Evolutionary conservation across 1,140 invertebrate species (phyloP).

Genomic region (Heliconius himera): DNA sequence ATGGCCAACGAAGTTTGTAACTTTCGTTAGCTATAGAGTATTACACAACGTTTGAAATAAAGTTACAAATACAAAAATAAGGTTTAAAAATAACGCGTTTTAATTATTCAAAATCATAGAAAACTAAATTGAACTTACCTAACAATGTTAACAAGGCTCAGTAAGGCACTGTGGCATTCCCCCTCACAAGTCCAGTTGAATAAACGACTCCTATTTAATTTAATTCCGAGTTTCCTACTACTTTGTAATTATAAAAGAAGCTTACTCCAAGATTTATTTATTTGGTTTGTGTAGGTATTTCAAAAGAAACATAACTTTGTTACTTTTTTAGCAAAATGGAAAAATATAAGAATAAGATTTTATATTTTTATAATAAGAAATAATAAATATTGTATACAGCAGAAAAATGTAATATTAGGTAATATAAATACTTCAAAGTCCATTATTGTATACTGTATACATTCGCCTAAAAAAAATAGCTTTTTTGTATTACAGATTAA

Average conservation of each 20-base stretch:
- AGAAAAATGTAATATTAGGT: not conserved
- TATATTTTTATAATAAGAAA: not conserved
- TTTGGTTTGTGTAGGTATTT: not conserved
- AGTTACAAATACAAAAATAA: too few species aligned
- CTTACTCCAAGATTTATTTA: conserved; percentile 4
- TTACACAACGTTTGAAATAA: too few species aligned
- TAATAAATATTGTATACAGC: not conserved
- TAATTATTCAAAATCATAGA: not conserved
- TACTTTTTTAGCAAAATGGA: not conserved
- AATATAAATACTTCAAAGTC: not conserved
- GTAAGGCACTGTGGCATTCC: not conserved
- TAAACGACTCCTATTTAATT: not conserved
- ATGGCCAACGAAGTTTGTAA: too few species aligned
- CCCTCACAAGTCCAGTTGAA: not conserved
- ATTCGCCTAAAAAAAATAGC: not conserved
- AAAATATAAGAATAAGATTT: not conserved
- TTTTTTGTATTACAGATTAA: too few species aligned
- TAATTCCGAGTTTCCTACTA: not conserved
- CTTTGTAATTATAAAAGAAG: conserved; percentile 10
- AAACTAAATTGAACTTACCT: not conserved
- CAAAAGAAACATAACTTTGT: not conserved
- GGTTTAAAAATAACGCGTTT: not conserved
- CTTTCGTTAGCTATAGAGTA: too few species aligned
- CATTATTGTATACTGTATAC: not conserved
- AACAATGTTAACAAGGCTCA: not conserved